Percentiles rank a stretch among this genome's conserved stretches.
Evolutionary conservation across 2,113 vertebrate species (phyloP).

Genomic region (Carettochelys insculpta): DNA sequence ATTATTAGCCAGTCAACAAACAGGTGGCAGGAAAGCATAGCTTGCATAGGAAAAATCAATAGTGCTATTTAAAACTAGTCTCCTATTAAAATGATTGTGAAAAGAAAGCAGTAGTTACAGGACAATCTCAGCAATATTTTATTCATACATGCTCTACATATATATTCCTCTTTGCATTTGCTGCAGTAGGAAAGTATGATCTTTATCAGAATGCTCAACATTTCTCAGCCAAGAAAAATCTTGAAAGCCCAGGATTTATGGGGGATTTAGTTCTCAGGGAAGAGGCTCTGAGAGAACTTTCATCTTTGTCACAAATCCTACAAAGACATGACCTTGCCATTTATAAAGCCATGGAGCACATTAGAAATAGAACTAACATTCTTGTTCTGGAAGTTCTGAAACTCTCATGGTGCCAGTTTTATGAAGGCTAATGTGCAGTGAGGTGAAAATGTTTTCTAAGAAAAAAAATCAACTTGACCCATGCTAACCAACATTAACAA

Average conservation of each 20-base stretch:
- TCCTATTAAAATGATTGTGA: neutral
- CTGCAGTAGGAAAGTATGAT: neutral
- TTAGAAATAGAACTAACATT: neutral
- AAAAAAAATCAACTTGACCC: constrained; percentile 3
- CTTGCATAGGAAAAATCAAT: neutral
- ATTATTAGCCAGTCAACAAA: neutral
- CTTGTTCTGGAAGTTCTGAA: neutral
- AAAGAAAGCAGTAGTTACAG: neutral
- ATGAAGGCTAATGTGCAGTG: neutral
- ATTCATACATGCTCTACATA: neutral
- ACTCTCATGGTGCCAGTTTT: neutral
- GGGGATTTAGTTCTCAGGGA: constrained; percentile 41
- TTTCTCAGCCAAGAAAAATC: constrained; percentile 16
- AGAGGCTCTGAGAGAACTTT: constrained; percentile 29
- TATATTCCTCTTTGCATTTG: neutral
- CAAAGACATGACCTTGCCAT: constrained; percentile 21
- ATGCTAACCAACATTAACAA: constrained; percentile 16
- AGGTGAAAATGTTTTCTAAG: neutral
- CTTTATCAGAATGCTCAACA: constrained; percentile 2
- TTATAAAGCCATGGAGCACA: neutral
- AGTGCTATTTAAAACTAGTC: neutral
- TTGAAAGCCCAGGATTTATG: constrained; percentile 36
- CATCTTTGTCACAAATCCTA: constrained; percentile 15
- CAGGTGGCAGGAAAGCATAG: neutral
- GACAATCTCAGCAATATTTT: neutral